A percentile compares a stretch with the other conserved stretches of the same genome.
Conservation (phyloP, 2,113 vertebrate species). For the Corydoras maculifer region DNA sequence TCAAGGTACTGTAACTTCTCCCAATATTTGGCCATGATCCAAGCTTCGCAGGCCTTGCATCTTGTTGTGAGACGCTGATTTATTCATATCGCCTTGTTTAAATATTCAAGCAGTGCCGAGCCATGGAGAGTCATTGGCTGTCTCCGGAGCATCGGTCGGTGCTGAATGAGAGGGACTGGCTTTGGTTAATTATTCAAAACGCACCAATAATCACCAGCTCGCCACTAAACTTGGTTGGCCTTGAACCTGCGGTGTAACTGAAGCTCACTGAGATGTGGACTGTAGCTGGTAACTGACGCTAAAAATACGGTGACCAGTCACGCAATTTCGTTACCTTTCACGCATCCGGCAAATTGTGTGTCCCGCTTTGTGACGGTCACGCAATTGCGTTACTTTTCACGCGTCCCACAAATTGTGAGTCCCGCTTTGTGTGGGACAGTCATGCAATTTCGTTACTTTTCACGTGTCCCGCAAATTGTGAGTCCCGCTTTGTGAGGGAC, state of each 20-base stretch:
- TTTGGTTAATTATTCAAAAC: constrained; percentile 46
- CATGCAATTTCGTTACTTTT: no score
- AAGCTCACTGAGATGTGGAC: neutral
- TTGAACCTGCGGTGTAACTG: constrained; percentile 8
- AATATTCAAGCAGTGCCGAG: constrained; percentile 55
- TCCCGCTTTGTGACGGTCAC: no score
- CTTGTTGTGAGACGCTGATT: constrained; percentile 47
- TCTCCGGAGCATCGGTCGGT: constrained; percentile 39
- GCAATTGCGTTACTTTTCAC: no score
- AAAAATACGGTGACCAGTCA: neutral
- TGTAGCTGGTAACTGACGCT: neutral
- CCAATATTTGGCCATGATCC: constrained; percentile 29
- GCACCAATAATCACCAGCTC: constrained; percentile 42
- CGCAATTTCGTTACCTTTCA: no score
- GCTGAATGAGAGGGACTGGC: constrained; percentile 30
- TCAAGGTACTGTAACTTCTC: constrained; percentile 37
- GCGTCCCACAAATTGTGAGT: no score
- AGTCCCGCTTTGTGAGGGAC: no score
- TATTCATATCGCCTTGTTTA: constrained; percentile 53
- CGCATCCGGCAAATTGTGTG: no score
- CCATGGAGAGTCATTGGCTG: constrained; percentile 39
- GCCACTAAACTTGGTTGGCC: constrained; percentile 7
- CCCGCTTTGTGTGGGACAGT: no score
- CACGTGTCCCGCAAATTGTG: no score
- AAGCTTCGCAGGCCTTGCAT: constrained; percentile 29